Conservation (phyloP, 2,797 vertebrate genomes). For the Cheirogaleus major region DNA sequence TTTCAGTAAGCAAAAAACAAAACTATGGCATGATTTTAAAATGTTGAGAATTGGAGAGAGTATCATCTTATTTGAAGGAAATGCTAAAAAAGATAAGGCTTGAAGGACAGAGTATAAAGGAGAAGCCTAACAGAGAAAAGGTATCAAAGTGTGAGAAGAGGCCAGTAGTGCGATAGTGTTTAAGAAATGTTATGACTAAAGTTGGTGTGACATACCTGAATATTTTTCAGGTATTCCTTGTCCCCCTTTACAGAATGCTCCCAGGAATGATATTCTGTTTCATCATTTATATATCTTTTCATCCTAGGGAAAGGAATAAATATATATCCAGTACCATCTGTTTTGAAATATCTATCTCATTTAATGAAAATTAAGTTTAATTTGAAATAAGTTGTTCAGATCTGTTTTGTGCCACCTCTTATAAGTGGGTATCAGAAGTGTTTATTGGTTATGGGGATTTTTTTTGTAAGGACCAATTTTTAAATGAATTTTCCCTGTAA, state of each 20-base stretch:
- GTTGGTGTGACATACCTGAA: not conserved
- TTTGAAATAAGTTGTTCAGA: slow-evolving; percentile 23
- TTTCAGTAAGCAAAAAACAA: slow-evolving; percentile 8
- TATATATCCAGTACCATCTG: not conserved
- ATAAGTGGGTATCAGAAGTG: not conserved
- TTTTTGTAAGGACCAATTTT: slow-evolving; percentile 2
- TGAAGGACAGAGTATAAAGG: not conserved
- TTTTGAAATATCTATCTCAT: not conserved
- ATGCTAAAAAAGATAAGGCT: not conserved
- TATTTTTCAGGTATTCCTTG: not conserved
- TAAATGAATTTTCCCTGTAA: not conserved
- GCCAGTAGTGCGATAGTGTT: not conserved
- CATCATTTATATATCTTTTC: not conserved
- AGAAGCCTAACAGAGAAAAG: not conserved
- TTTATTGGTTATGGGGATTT: not conserved
- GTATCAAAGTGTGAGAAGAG: not conserved
- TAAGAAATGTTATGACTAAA: not conserved
- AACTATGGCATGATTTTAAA: not conserved
- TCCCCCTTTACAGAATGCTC: not conserved
- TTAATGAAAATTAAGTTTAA: not conserved
- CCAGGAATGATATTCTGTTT: not conserved
- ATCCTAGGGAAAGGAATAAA: not conserved
- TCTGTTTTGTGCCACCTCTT: not conserved
- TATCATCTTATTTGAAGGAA: not conserved
- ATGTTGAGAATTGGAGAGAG: not conserved